Conservation (phyloP, 1,140 invertebrate species). For the Rhynchophorus ferrugineus region DNA sequence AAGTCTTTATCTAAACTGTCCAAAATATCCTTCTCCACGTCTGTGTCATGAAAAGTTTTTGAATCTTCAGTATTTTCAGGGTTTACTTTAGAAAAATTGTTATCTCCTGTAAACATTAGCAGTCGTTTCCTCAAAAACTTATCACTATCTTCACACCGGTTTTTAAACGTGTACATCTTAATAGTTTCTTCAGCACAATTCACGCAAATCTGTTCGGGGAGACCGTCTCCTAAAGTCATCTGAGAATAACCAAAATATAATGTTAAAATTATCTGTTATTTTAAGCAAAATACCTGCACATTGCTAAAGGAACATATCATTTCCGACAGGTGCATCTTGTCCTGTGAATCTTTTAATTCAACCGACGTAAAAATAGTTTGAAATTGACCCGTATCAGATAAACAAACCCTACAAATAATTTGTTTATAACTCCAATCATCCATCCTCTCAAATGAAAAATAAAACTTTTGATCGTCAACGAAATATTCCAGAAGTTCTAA, state of each 20-base stretch:
- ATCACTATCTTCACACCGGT: constrained; percentile 56
- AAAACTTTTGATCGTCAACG: constrained; percentile 34
- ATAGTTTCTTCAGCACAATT: constrained; percentile 53
- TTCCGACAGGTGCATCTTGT: constrained; percentile 38
- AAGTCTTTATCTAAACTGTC: constrained; percentile 17
- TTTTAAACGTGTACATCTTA: constrained; percentile 54
- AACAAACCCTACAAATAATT: constrained; percentile 35
- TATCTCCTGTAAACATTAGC: neutral
- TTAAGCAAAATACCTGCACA: constrained; percentile 46
- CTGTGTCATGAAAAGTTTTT: neutral
- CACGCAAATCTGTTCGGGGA: constrained; percentile 53
- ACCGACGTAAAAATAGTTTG: constrained; percentile 33
- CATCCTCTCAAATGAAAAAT: constrained; percentile 27
- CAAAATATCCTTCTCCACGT: constrained; percentile 11
- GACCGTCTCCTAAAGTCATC: constrained; percentile 52
- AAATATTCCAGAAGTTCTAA: too few species aligned
- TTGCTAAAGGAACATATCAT: constrained; percentile 50
- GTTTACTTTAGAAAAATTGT: constrained; percentile 1
- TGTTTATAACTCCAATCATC: constrained; percentile 23
- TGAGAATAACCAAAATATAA: constrained; percentile 31
- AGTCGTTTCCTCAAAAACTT: constrained; percentile 47
- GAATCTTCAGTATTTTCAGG: constrained; percentile 5
- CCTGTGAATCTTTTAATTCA: constrained; percentile 21
- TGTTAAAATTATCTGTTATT: too few species aligned
- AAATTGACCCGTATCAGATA: constrained; percentile 33